These are phyloP conservation scores for Bradypus variegatus DNA, from an alignment of 2,797 vertebrate genomes.

Conservation along the genomic window DNA sequence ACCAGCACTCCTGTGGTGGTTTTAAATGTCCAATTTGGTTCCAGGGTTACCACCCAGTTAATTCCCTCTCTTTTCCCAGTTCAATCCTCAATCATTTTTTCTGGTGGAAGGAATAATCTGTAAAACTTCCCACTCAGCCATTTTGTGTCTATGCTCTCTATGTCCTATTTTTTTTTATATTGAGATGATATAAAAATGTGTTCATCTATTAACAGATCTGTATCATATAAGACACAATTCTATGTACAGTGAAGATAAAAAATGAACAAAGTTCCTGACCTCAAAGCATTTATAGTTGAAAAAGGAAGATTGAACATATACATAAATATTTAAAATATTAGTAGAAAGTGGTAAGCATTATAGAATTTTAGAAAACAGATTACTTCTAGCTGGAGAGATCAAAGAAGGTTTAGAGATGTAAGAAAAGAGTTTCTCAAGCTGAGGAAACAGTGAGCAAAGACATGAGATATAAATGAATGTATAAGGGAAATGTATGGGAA, in stretches of 20 bases:
- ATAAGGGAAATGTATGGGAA: neutral
- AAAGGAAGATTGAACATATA: neutral
- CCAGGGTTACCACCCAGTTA: no score
- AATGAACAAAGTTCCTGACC: neutral
- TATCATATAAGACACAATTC: neutral
- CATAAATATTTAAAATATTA: neutral
- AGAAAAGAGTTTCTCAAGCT: neutral
- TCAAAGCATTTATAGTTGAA: neutral
- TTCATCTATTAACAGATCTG: neutral
- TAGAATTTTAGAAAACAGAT: neutral
- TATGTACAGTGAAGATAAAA: neutral
- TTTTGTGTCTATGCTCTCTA: no score
- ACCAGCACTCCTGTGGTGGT: no score
- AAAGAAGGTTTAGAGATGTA: neutral
- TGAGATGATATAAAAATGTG: neutral
- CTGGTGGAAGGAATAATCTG: no score
- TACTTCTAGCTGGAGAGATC: neutral
- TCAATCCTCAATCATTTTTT: no score
- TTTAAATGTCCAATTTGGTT: no score
- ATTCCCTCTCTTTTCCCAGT: no score
- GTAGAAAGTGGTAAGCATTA: neutral
- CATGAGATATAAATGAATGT: neutral
- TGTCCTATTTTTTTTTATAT: neutral
- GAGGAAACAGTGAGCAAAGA: neutral
- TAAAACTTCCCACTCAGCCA: no score